Conservation (phyloP, 2,113 vertebrate genomes). For the Ancistrus triradiatus region DNA sequence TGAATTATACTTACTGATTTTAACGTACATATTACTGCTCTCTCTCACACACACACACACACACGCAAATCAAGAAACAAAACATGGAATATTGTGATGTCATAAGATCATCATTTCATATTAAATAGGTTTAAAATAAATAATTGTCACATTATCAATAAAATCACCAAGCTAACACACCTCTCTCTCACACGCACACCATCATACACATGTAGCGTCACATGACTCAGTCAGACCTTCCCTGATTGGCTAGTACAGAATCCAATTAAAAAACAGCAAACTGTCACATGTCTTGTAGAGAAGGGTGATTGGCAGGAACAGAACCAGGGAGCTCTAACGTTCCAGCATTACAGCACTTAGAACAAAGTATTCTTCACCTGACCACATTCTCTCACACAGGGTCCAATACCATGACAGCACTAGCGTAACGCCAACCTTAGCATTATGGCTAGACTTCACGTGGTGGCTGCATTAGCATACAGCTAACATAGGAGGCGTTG, state of each 20-base stretch:
- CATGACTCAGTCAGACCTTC: background rate
- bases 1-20: background rate
- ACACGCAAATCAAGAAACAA: background rate
- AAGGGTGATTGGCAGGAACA: no score
- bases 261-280: background rate
- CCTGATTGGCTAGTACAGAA: background rate
- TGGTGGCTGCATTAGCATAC: no score
- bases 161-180: background rate
- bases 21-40: background rate
- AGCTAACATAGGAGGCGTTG: no score
- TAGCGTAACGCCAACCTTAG: no score
- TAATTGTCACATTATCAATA: slow-evolving; percentile 66
- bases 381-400: no score
- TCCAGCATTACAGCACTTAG: no score
- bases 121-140: slow-evolving; percentile 75
- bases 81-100: slow-evolving; percentile 45
- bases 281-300: background rate
- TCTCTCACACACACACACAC: background rate
- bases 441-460: no score
- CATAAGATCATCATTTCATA: slow-evolving; percentile 49
- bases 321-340: no score
- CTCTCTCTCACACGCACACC: background rate
- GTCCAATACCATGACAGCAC: no score
- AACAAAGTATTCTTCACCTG: no score
- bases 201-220: slow-evolving; percentile 8